phyloP scores from a whole-genome alignment of 2,797 vertebrate species.

The Sebastiscus albofasciatus region DNA sequence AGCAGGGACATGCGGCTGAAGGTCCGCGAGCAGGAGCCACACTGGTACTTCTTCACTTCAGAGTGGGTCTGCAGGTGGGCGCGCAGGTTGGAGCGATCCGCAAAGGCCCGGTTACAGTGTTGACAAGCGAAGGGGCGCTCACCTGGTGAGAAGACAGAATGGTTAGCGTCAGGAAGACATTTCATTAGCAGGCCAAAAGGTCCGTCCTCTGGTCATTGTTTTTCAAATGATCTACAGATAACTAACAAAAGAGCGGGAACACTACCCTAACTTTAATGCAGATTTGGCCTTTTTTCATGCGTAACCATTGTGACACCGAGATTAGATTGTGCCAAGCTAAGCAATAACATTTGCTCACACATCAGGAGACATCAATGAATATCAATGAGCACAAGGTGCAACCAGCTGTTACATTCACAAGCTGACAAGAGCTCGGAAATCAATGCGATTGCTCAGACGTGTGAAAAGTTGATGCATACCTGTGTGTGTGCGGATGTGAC shows the following conservation, averaged over 20 bases:
- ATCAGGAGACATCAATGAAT: slow-evolving; percentile 52
- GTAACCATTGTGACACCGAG: slow-evolving; percentile 12
- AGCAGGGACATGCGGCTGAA: slow-evolving; percentile 99
- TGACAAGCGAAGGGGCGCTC: slow-evolving; percentile 86
- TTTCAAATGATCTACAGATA: slow-evolving; percentile 45
- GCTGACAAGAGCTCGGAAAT: slow-evolving; percentile 9
- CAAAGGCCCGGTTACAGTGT: slow-evolving; percentile 95
- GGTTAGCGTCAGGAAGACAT: slow-evolving; percentile 24
- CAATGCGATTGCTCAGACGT: neutral
- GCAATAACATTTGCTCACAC: slow-evolving; percentile 60
- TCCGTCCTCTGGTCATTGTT: slow-evolving; percentile 36
- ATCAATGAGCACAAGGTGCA: slow-evolving; percentile 57
- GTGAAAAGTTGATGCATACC: slow-evolving; percentile 78
- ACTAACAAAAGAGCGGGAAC: slow-evolving; percentile 34
- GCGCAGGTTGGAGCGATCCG: slow-evolving; percentile 96
- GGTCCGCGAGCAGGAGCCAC: slow-evolving; percentile 91
- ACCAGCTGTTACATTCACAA: slow-evolving; percentile 30
- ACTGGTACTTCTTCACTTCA: slow-evolving; percentile 98
- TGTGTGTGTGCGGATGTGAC: slow-evolving; percentile 97
- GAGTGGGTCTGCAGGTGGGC: slow-evolving; percentile 99
- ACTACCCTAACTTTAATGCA: slow-evolving; percentile 18
- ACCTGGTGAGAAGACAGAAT: slow-evolving; percentile 52
- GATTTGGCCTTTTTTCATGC: slow-evolving; percentile 41
- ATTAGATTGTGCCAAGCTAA: slow-evolving; percentile 45
- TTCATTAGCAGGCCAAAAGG: slow-evolving; percentile 25